phyloP scores from a whole-genome alignment of 2,113 vertebrate species.

The Onychostoma macrolepis region DNA sequence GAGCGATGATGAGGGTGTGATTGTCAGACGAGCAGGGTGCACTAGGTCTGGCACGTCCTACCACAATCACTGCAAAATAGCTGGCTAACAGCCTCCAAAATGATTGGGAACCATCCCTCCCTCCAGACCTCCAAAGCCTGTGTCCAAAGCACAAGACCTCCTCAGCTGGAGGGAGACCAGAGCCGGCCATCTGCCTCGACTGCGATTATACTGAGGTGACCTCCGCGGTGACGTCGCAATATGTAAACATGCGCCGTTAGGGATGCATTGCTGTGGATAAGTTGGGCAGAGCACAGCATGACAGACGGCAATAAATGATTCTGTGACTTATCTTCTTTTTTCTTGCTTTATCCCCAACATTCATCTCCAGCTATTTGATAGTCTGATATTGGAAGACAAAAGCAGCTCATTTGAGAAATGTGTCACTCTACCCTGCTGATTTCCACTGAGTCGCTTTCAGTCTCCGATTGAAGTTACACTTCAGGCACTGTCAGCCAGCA shows the following conservation, averaged over 20 bases:
- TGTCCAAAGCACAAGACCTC: neutral
- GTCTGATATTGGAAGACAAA: conserved; percentile 22
- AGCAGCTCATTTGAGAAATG: conserved; percentile 16
- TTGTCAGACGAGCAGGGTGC: conserved; percentile 7
- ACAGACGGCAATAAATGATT: neutral
- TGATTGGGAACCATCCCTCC: conserved; percentile 51
- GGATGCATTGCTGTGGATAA: neutral
- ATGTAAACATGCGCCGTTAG: neutral
- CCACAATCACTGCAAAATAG: conserved; percentile 32
- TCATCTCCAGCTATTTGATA: conserved; percentile 42
- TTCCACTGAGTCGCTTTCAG: conserved; percentile 23
- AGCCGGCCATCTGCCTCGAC: conserved; percentile 20
- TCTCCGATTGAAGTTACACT: conserved; percentile 24
- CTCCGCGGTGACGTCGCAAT: neutral
- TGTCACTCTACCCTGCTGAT: conserved; percentile 18
- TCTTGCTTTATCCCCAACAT: neutral
- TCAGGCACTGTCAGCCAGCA: neutral
- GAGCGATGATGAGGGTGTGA: conserved; percentile 21
- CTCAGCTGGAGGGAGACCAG: conserved; percentile 39
- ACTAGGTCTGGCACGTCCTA: conserved; percentile 11
- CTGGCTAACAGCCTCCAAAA: conserved; percentile 43
- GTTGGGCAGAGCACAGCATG: neutral
- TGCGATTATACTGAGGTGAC: conserved; percentile 7
- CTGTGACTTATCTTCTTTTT: conserved; percentile 7
- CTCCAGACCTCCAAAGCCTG: conserved; percentile 6